These are phyloP conservation scores for Stenchaetothrips biformis DNA, from an alignment of 2,888 invertebrate genomes.

Conservation along the genomic window DNA sequence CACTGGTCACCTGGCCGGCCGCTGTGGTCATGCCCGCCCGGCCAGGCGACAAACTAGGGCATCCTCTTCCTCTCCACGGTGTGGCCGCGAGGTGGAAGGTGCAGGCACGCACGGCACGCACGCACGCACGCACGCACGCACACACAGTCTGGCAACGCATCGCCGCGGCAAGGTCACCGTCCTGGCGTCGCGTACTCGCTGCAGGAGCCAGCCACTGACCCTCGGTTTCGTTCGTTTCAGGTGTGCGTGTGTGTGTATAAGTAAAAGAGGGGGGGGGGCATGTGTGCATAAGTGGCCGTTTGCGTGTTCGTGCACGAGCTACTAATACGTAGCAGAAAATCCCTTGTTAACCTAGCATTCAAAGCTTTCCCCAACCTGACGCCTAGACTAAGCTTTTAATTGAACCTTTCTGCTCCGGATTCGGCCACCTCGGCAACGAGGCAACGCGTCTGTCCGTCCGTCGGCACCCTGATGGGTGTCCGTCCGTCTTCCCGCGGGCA, in stretches of 20 bases:
- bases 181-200: not conserved
- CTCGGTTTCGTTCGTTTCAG: not conserved
- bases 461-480: no score
- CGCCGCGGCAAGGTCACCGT: not conserved
- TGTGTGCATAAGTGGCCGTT: not conserved
- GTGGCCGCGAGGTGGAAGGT: not conserved
- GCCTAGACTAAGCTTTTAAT: no score
- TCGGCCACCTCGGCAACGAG: no score
- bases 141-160: not conserved
- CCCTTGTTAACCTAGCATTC: no score
- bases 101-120: not conserved
- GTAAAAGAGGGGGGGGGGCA: not conserved
- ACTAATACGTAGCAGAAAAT: no score
- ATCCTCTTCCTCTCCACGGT: not conserved
- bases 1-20: no score
- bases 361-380: no score
- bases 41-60: not conserved
- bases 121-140: not conserved
- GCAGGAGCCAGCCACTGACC: not conserved
- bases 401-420: no score
- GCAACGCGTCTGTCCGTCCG: no score
- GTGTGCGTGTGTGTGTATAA: not conserved
- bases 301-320: no score
- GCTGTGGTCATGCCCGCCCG: no score
- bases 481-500: no score